phyloP scores from a whole-genome alignment of 2,888 invertebrate species.

The Chloroclysta siterata region DNA sequence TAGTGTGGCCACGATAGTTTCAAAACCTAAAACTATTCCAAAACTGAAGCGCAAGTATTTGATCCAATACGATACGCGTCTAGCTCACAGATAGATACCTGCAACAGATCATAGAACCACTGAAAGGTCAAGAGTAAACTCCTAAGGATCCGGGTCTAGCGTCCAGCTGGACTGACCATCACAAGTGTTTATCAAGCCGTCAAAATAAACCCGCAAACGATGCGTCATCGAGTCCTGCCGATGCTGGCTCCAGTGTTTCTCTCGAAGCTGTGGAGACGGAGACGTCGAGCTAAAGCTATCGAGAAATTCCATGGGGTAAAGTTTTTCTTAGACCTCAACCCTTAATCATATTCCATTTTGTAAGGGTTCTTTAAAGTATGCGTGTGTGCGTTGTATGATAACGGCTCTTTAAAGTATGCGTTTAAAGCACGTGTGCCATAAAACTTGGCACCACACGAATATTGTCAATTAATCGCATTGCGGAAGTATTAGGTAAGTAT shows the following conservation, averaged over 20 bases:
- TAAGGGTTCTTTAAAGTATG: too few species aligned
- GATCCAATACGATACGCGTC: not conserved
- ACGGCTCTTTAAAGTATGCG: too few species aligned
- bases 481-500: too few species aligned
- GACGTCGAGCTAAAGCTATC: constrained; percentile 72
- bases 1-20: constrained; percentile 1
- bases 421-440: too few species aligned
- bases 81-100: not conserved
- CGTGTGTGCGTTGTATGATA: too few species aligned
- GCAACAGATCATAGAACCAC: not conserved
- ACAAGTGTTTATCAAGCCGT: constrained; percentile 36
- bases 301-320: constrained; percentile 76
- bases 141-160: constrained; percentile 39
- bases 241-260: constrained; percentile 76
- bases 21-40: not conserved
- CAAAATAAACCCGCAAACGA: constrained; percentile 82
- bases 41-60: not conserved
- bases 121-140: not conserved
- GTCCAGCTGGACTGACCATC: constrained; percentile 38
- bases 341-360: too few species aligned
- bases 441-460: too few species aligned
- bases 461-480: too few species aligned
- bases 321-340: not conserved
- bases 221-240: constrained; percentile 79
- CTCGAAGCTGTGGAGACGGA: constrained; percentile 71